phyloP scores from a whole-genome alignment of 2,113 vertebrate genomes.

The Tachuris rubrigastra region DNA sequence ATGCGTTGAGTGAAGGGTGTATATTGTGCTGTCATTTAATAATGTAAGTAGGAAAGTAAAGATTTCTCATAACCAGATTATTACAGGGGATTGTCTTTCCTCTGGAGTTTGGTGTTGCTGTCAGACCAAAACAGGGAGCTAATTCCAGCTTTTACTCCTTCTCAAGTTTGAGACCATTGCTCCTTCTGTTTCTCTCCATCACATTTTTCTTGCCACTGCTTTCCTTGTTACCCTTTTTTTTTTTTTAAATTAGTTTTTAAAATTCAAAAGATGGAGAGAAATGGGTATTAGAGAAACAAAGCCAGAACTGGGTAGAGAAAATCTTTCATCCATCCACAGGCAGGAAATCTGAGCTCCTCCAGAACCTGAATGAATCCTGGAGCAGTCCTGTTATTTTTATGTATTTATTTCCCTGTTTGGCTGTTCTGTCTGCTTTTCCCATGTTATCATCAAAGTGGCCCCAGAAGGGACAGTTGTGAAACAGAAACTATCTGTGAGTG shows the following conservation, averaged over 20 bases:
- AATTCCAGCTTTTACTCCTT: not conserved
- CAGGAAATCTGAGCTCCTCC: slow-evolving; percentile 24
- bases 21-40: not conserved
- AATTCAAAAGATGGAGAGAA: not conserved
- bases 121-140: not conserved
- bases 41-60: not conserved
- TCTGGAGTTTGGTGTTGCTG: not conserved
- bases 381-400: slow-evolving; percentile 49
- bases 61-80: not conserved
- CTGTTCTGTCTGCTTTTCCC: slow-evolving; percentile 51
- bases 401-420: slow-evolving; percentile 11
- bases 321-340: slow-evolving; percentile 21
- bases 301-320: not conserved
- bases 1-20: fast-evolving
- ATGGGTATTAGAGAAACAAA: not conserved
- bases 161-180: not conserved
- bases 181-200: not conserved
- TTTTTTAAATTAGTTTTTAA: not conserved
- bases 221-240: not conserved
- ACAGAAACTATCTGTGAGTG: not conserved
- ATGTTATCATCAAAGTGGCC: slow-evolving; percentile 37
- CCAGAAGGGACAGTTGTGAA: slow-evolving; percentile 18
- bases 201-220: not conserved
- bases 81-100: not conserved
- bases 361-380: slow-evolving; percentile 45